Base-by-base conservation (phyloP, 2,888 invertebrate species). In the Epistrophe eligans region DNA sequence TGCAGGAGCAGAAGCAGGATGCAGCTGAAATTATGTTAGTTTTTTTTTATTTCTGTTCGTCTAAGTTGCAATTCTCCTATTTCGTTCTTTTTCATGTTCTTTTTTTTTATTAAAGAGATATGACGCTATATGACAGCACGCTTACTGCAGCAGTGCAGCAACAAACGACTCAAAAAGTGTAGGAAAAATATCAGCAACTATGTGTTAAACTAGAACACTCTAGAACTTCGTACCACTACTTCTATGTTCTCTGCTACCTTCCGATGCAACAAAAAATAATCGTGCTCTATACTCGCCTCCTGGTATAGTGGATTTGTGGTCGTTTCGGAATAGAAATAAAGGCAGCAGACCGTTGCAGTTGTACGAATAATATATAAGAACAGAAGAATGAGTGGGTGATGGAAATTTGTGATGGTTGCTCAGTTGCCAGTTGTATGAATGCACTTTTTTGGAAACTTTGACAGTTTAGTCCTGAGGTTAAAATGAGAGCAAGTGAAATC, bases 371-470 rank as follows among this genome's bases (percentile, higher is more conserved):
- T 24, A 24, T 24, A 74, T n/a, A 67, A 60, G 48, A 67, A 79
- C 55, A 43, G n/a, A 32, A n/a, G 35, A 10, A 28, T 32, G 57
- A 35, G 66, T 35, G 64, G 19, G 55, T 43, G 79, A n/a, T n/a
- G n/a, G 74, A 76, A 79, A 83, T 87, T 79, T 82, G 74, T 83
- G 28, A 83, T 62, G 79, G 83, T 87, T 83, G 79, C 50, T 83
- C 83, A 87, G 60, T 82, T 87, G 87, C 79, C 82, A 87, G 87
- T 87, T 87, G 87, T 87, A 87, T 87, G 83, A 87, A 87, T 87
- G 87, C 82, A 87, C 87, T 87, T 83, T 87, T 87, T 72, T n/a
- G n/a, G 87, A 87, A 83, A 87, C 87, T 87, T 87, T 87, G 87
- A 87, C 83, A 83, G 87, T 83, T 83, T 71, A 83, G 87, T 87